Evolutionary conservation across 2,113 vertebrate species (phyloP).

Genomic region (Amphiprion percula): DNA sequence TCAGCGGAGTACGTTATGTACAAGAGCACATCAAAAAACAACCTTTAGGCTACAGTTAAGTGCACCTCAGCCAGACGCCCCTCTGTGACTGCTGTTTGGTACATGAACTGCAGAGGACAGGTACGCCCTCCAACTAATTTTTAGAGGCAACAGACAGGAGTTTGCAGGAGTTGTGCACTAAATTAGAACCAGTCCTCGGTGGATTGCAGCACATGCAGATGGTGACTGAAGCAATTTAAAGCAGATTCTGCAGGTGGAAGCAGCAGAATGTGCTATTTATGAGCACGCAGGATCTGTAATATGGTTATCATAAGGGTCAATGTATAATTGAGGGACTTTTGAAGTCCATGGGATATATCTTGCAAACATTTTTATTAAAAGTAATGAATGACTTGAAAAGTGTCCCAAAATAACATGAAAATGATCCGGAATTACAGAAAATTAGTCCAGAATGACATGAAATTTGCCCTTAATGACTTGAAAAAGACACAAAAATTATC

Average conservation of each 20-base stretch:
- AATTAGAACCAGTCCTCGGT: conserved; percentile 1
- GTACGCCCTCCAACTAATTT: background rate
- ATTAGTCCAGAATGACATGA: no score
- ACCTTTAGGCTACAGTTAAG: conserved; percentile 46
- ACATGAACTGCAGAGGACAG: conserved; percentile 19
- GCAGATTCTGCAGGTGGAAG: conserved; percentile 18
- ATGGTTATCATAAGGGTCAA: background rate
- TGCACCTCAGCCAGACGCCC: conserved; percentile 27
- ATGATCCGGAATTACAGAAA: no score
- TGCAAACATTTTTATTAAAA: no score
- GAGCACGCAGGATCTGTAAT: no score
- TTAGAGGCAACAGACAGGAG: background rate
- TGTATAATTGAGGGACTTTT: no score
- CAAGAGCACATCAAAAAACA: conserved; percentile 35
- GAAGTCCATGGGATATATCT: no score
- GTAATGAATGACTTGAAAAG: no score
- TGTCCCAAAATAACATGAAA: no score
- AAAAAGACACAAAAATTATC: no score
- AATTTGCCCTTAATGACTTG: no score
- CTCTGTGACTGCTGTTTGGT: background rate
- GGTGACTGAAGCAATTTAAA: conserved; percentile 1
- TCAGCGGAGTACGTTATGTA: conserved; percentile 31
- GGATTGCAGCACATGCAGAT: background rate
- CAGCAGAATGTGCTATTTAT: background rate
- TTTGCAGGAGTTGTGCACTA: background rate